Evolutionary conservation across 1,140 invertebrate species (phyloP), one percentile per base, ranked within the genome.

Genomic region (Cotesia chilonis): DNA sequence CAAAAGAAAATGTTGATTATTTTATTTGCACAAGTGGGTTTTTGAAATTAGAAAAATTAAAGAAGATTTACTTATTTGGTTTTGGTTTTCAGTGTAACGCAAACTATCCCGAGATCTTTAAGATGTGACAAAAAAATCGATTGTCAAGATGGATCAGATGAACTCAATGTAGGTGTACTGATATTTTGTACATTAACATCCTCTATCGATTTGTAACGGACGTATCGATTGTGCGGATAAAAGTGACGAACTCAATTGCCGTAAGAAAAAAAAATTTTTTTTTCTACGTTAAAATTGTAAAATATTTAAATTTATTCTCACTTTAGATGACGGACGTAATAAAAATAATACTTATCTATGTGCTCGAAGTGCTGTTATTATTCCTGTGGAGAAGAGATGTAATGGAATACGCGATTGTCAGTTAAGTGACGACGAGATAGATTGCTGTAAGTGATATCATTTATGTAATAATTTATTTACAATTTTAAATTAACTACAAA

Each of bases 121-220:
- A 88, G 89, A 64, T 96, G 95, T 79, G 88, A 96, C 82, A 88
- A 88, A 28, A 84, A 89, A 54, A 80, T 89, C 14, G 94, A 96
- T 78, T 96, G 95, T 83, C 91, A 94, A 80, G 94, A 96, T 84
- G 91, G 91, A 12, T 92, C 91, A 0, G 95, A 96, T 83, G 95
- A 96, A 86, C 74, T 86, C 1, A 83, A 89, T 96, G 95, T 78
- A 90, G 86, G 0, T 96, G 94, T 81, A 87, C 83, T 59, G 93
- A 95, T 77, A 91, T 90, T 80, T 83, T 95, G 1, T 76, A 76
- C 47, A 81, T 82, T n/a, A 82, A 7, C 81, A 89, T 76, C 84
- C 88, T 9, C 81, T 83, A 4, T 85, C 90, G 0, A 87, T 96
- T 73, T 96, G 95, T 79, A 91, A 96, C 87, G 93, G 93, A 14